Conservation (phyloP, 2,797 vertebrate species). For the Bovichtus diacanthus region DNA sequence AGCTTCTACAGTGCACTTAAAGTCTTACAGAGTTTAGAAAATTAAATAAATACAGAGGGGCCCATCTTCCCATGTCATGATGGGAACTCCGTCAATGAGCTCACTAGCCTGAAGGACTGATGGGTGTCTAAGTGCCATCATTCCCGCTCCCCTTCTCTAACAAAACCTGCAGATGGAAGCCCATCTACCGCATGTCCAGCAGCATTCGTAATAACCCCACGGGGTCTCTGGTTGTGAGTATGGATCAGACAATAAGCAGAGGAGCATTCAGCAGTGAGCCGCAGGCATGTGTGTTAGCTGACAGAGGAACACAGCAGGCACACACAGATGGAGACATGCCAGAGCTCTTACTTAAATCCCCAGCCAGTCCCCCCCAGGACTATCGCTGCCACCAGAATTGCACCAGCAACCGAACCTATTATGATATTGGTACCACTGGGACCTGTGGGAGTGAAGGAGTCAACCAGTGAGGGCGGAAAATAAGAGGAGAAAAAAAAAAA, state of each 20-base stretch:
- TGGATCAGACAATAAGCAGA: slow-evolving; percentile 46
- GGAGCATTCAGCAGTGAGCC: slow-evolving; percentile 52
- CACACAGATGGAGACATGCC: slow-evolving; percentile 66
- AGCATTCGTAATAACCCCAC: slow-evolving; percentile 9
- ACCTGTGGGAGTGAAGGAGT: slow-evolving; percentile 85
- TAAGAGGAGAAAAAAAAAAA: not conserved
- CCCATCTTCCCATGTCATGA: not conserved
- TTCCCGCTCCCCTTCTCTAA: not conserved
- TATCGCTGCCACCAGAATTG: slow-evolving; percentile 96
- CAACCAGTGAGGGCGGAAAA: slow-evolving; percentile 12
- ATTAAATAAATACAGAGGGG: not conserved
- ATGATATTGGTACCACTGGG: slow-evolving; percentile 99
- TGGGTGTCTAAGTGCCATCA: not conserved
- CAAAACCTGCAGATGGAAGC: not conserved
- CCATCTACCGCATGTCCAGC: not conserved
- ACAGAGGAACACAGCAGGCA: slow-evolving; percentile 58
- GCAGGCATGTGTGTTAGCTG: slow-evolving; percentile 55
- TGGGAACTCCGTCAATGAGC: not conserved
- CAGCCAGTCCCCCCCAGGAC: slow-evolving; percentile 98
- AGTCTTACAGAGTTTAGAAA: not conserved
- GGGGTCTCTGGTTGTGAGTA: slow-evolving; percentile 23
- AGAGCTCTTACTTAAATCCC: slow-evolving; percentile 97
- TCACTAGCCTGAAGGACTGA: not conserved
- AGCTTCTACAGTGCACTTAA: not conserved
- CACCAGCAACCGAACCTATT: slow-evolving; percentile 97